Evolutionary conservation across 92 coral and sea anemone genomes (phyloP).

Genomic region (Desmophyllum pertusum): DNA sequence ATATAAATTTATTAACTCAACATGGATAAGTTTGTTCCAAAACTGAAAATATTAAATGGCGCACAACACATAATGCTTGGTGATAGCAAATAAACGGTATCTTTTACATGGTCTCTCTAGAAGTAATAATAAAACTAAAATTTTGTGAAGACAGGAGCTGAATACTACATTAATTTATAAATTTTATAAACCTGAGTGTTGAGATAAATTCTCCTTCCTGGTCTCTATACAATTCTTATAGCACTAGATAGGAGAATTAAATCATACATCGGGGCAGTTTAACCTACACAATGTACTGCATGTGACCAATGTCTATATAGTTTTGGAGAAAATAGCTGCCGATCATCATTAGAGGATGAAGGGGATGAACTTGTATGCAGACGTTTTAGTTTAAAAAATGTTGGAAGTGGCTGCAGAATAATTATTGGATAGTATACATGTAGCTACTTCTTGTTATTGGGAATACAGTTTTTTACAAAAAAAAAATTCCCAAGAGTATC

Average conservation of each 20-base stretch:
- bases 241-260: no score
- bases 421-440: not conserved
- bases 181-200: no score
- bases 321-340: not conserved
- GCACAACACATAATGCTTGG: not conserved
- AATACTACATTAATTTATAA: no score
- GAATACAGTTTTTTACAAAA: not conserved
- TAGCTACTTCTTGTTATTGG: not conserved
- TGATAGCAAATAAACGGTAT: not conserved
- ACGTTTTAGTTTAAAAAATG: not conserved
- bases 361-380: not conserved
- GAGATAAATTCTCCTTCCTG: no score
- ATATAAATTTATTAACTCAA: not conserved
- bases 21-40: conserved; percentile 12
- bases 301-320: not conserved
- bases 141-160: no score
- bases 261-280: no score
- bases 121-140: not conserved
- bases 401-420: not conserved
- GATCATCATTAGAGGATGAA: not conserved
- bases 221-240: no score
- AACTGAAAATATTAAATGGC: conserved; percentile 33
- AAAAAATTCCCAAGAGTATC: no score
- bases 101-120: not conserved
- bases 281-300: no score